Evolutionary conservation across 2,797 vertebrate genomes (phyloP), one percentile per base, ranked within the genome.

Genomic region (Cuniculus paca): DNA sequence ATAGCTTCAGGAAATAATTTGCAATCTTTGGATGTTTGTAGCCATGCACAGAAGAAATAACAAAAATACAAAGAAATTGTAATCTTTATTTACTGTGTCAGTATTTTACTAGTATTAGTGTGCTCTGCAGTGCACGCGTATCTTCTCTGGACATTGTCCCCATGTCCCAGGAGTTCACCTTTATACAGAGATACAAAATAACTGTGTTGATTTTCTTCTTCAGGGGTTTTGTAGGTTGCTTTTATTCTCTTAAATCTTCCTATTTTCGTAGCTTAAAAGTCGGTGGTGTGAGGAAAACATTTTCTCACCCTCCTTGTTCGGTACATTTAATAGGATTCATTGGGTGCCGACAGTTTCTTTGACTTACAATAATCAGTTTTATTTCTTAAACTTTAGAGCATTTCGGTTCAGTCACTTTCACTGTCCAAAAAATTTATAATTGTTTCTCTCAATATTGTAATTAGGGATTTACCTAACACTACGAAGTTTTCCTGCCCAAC

Each of bases 31-130:
- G 42, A 0, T 88, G 31, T 84, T 96, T 91, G 45, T 90, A 5
- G 45, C 5, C 20, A 72, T 58, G 8, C 12, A 36, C 13, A 45
- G 39, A 26, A 79, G 36, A 56, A n/a, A 70, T 50, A 19, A 3
- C 58, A 61, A 68, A 54, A 77, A 56, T 72, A 50, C 28, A 81
- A 58, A 94, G 63, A 42, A 80, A 26, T n/a, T n/a, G n/a, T n/a
- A n/a, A n/a, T n/a, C n/a, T n/a, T n/a, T 81, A 72, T 61, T 24
- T 78, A 4, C 1, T 79, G 31, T 95, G 95, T 95, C 85, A 92
- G 0, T 93, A 90, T 90, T 96, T 95, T 91, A 87, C 42, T 68
- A 56, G 56, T 2, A 1, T 65, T 84, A 48, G 36, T 61, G 39
- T 83, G 58, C 45, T 72, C 26, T 83, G 68, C 50, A 52, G 19